Evolutionary conservation across 2,797 vertebrate species (phyloP), one percentile per base, ranked within the genome.

Genomic region (Sebastes miniatus): DNA sequence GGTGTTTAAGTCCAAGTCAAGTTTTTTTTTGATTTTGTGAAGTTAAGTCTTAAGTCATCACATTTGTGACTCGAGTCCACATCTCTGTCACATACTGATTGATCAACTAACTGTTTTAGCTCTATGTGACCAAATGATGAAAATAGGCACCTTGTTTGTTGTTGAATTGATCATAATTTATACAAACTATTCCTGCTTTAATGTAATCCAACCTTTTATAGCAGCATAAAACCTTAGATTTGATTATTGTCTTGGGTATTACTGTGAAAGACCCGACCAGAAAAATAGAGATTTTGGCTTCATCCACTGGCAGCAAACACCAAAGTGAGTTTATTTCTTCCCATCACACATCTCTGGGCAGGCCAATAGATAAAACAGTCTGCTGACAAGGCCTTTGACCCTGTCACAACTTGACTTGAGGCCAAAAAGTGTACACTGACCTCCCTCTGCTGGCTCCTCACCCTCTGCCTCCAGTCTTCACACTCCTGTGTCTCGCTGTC

Each of bases 381-480:
- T 66, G 39, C 74, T 64, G 54, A 66, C 66, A 12, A 77, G 43
- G 68, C 77, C 66, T 83, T 74, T 79, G 59, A 85, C 73, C 73
- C 54, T 27, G 29, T 69, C 63, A 25, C 64, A 54, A 27, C 57
- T n/a, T 79, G 67, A 78, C 73, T 25, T 50, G 27, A 77, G 66
- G 52, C 56, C 73, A 73, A 14, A 79, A 52, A 22, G 34, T 63
- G 13, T 7, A 36, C 59, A 31, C 0, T 39, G 61, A 81, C 43
- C 63, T 75, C 16, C 13, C 20, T 32, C 58, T 70, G 34, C 67
- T 9, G 47, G 32, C 65, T 74, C 22, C n/a, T 70, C 14, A 56
- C 47, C 64, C 32, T 24, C 59, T 77, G 47, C 27, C 69, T 76
- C 54, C 5, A 25, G 8, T 77, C 54, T 13, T 82, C 58, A 59